Evolutionary conservation across 2,888 invertebrate species (phyloP).

Genomic region (Synergus laeviventris): DNA sequence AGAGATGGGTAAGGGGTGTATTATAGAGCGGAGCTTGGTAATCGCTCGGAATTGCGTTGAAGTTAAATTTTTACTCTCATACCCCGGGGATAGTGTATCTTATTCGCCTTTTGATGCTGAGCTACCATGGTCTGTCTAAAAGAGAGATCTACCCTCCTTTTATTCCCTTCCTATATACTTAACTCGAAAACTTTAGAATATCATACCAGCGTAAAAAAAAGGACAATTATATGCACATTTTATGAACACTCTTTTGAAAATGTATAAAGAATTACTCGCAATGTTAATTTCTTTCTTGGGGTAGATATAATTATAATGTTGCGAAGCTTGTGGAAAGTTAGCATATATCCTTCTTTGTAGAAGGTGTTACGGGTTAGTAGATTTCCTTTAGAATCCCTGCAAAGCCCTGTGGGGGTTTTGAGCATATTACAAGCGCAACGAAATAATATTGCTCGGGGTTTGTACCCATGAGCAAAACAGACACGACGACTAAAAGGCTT

Average conservation of each 20-base stretch:
- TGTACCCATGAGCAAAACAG: conserved; percentile 66
- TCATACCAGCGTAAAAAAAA: background rate
- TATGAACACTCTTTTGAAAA: background rate
- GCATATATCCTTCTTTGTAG: background rate
- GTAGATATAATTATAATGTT: background rate
- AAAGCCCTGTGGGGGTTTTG: conserved; percentile 62
- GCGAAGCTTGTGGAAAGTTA: background rate
- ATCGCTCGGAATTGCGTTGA: conserved; percentile 74
- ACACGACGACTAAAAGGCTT: conserved; percentile 73
- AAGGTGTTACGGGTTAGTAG: conserved; percentile 37
- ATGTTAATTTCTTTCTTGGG: background rate
- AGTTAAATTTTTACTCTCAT: conserved; percentile 69
- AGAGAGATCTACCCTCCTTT: background rate
- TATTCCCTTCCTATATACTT: background rate
- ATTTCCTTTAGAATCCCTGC: conserved; percentile 61
- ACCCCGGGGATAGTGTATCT: conserved; percentile 50
- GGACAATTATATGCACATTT: background rate
- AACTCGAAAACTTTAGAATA: background rate
- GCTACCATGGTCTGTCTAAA: conserved; percentile 49
- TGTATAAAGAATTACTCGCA: background rate
- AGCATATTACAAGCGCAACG: conserved; percentile 60
- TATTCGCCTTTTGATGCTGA: conserved; percentile 57
- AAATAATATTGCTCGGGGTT: conserved; percentile 61
- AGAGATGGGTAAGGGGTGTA: conserved; percentile 66
- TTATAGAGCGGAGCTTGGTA: conserved; percentile 67